These are phyloP conservation scores for Nothobranchius furzeri DNA, from an alignment of 2,113 vertebrate genomes.

Conservation along the genomic window DNA sequence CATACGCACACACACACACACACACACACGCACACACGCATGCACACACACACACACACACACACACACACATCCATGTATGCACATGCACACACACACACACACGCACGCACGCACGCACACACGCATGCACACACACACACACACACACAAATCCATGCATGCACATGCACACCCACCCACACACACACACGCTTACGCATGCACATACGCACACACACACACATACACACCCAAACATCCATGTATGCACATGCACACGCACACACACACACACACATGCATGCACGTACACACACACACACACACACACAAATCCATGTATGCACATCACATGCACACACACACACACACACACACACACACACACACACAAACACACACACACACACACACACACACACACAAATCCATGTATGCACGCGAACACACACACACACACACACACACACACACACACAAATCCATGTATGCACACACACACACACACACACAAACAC, in stretches of 20 bases:
- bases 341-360: conserved; percentile 4
- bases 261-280: conserved; percentile 7
- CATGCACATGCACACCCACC: conserved; percentile 26
- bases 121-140: not conserved
- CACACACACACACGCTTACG: conserved; percentile 17
- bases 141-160: not conserved
- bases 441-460: not conserved
- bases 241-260: too few relatives aligned
- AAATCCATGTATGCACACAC: too few relatives aligned
- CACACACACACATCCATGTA: conserved; percentile 4
- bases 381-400: conserved; percentile 6
- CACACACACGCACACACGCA: too few relatives aligned
- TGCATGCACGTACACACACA: too few relatives aligned
- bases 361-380: conserved; percentile 28
- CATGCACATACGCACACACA: conserved; percentile 7
- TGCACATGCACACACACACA: conserved; percentile 27
- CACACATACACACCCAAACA: too few relatives aligned
- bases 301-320: too few relatives aligned
- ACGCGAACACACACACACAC: conserved; percentile 8
- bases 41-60: conserved; percentile 1
- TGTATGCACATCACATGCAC: too few relatives aligned
- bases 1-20: too few relatives aligned
- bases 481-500: too few relatives aligned
- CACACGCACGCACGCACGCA: conserved; percentile 7
- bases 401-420: too few relatives aligned